Conservation (phyloP, 2,797 vertebrate species). For the Austrolebias charrua region DNA sequence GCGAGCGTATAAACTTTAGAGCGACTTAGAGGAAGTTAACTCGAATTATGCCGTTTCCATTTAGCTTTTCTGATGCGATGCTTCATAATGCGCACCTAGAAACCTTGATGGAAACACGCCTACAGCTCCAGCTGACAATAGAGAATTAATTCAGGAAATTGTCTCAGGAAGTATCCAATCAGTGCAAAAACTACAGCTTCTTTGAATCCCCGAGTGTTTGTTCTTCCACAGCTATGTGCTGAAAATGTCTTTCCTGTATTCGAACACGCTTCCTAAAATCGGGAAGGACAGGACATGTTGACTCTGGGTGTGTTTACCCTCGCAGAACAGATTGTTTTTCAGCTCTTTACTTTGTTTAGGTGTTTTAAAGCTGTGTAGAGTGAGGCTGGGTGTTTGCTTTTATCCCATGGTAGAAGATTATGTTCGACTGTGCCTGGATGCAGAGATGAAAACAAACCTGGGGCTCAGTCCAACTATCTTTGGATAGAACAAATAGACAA, state of each 20-base stretch:
- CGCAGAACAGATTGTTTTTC: background rate
- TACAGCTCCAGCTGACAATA: background rate
- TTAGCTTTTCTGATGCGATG: too few species aligned
- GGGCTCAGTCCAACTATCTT: constrained; percentile 29
- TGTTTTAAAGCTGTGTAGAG: too few species aligned
- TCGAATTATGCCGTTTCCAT: too few species aligned
- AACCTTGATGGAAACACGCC: too few species aligned
- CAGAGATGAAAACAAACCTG: constrained; percentile 1
- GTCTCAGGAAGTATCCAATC: constrained; percentile 54
- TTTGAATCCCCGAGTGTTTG: constrained; percentile 17
- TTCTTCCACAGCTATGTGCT: constrained; percentile 59
- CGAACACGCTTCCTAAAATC: constrained; percentile 52
- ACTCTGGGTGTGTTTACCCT: constrained; percentile 30
- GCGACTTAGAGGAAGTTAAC: too few species aligned
- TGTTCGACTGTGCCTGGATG: constrained; percentile 3
- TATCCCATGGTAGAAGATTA: background rate
- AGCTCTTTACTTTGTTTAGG: background rate
- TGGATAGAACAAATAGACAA: constrained; percentile 15
- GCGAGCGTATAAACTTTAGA: too few species aligned
- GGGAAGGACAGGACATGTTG: constrained; percentile 57
- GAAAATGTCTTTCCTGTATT: constrained; percentile 65
- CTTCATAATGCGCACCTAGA: too few species aligned
- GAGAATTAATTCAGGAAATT: constrained; percentile 22
- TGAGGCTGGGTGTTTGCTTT: background rate
- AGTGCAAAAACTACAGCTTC: constrained; percentile 18